These are phyloP conservation scores for Pipra filicauda DNA, from an alignment of 2,113 vertebrate species.

Conservation along the genomic window DNA sequence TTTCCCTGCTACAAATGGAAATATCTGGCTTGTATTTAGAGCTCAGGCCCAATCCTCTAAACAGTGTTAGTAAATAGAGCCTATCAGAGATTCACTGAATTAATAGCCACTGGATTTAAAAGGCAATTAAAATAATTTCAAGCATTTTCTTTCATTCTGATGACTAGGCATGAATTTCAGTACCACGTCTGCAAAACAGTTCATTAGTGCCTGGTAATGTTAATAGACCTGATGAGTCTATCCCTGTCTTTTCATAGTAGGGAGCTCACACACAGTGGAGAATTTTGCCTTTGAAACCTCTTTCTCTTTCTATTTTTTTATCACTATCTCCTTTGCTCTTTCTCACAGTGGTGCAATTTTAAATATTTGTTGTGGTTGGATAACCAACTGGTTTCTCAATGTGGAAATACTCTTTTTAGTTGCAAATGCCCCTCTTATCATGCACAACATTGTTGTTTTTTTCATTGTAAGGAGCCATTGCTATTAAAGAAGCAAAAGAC, in stretches of 20 bases:
- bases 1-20: neutral
- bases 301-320: neutral
- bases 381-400: neutral
- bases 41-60: neutral
- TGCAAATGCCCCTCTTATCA: conserved; percentile 48
- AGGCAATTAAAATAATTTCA: neutral
- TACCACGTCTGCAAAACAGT: neutral
- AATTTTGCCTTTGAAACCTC: neutral
- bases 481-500: conserved; percentile 31
- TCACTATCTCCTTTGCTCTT: neutral
- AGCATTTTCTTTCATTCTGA: neutral
- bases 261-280: neutral
- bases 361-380: conserved; percentile 17
- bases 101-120: neutral
- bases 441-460: conserved; percentile 32
- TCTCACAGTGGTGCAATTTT: neutral
- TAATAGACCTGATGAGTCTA: neutral
- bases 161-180: neutral
- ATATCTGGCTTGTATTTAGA: neutral
- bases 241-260: neutral
- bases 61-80: neutral
- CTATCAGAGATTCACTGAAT: neutral
- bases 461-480: neutral
- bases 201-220: neutral
- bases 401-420: conserved; percentile 36